Base-by-base conservation (phyloP, 1,140 invertebrate genomes). In the Psix sp. region DNA sequence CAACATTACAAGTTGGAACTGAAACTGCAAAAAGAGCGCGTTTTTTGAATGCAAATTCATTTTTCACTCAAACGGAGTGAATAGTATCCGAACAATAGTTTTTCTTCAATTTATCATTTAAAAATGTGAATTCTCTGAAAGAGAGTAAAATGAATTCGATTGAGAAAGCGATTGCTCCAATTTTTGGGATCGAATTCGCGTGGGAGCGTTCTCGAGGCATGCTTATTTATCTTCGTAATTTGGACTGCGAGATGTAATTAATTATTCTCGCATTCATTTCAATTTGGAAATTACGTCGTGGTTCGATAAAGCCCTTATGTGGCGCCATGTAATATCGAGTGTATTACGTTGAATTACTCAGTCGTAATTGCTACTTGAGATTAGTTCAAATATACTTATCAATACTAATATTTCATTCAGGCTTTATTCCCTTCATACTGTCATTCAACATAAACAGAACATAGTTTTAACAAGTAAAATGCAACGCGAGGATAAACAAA, bases 231-330 rank as follows among this genome's bases (percentile, higher is more conserved):
- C 49, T 63, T 36, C 11, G 48, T 45, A 52, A 52, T 63, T 45
- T 51, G 18, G 9, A 1, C 7, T 54, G 21, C 24, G 15, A 65
- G 48, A 65, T 56, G 31, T 31, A 40, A 56, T 56, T 66, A 56
- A 66, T 66, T 66, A 56, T 54, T 36, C 31, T 24, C n/a, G 40
- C 42, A 65, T 65, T 65, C 40, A 54, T 65, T 65, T 65, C 49
- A 65, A 65, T 56, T 65, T 56, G 40, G 49, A 54, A 65, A 65
- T 56, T 54, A 49, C 49, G 35, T 56, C 36, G 40, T 39, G 40
- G 38, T 46, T 65, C 60, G 60, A 54, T 65, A 54, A 40, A 52
- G 40, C 49, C 43, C 20, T 65, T 45, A 51, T 36, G 36, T 15
- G 24, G 48, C 26, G 45, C 56, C 38, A 54, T 56, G 24, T 54